Evolutionary conservation across 2,888 invertebrate species (phyloP), one percentile per base, ranked within the genome.

Genomic region (Sarcophaga subvicina): DNA sequence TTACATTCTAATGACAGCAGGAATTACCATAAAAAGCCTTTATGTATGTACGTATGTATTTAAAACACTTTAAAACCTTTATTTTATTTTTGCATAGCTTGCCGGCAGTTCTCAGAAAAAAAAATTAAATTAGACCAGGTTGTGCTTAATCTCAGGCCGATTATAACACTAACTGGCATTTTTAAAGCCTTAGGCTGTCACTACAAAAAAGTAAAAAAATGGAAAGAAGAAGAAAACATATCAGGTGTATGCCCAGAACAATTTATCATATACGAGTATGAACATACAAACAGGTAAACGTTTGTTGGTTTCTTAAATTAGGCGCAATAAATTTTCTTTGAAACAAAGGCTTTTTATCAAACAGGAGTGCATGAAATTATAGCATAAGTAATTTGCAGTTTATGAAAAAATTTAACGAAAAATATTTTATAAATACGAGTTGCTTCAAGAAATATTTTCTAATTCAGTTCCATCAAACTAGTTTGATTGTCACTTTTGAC

Each of bases 221-320:
- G 1, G 0, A 37, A 37, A 37, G 8, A 37, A 37, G 37, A 0
- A 10, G 37, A 37, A 54, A 14, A 47, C n/a, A n/a, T 69, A 47
- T 45, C n/a, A 69, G 69, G 20, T 69, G 47, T 49, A 69, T 14
- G 12, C 47, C 2, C 20, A 6, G 49, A 47, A 47, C 22, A 20
- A 69, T 69, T 47, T 69, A 69, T 69, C 69, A 69, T 49, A 69
- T 8, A 45, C 37, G 22, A 22, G 6, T 66, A 66, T 17, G 49
- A 47, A 22, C 47, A 54, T 17, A 54, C 17, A 17, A 54, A 17
- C 4, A 17, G 12, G 12, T 54, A 54, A 54, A 54, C 17, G 54
- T 69, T 69, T 47, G 47, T 49, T 69, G 47, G 20, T 47, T 69
- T 47, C 69, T 17, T 12, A 69, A 69, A 69, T 69, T 69, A 69